Evolutionary conservation across 2,888 invertebrate species (phyloP).

Genomic region (Allacma fusca): DNA sequence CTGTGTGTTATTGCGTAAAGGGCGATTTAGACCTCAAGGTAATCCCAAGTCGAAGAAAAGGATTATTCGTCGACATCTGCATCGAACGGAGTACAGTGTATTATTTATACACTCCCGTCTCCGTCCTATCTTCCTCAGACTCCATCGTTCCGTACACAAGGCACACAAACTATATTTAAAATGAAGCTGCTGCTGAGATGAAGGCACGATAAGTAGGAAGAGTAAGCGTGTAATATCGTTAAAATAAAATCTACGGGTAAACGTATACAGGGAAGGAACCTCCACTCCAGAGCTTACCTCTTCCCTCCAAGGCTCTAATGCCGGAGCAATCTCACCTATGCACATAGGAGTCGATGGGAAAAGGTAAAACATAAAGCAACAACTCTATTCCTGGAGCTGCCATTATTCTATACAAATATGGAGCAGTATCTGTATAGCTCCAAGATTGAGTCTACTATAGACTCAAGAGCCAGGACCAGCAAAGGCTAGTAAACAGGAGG

Average conservation of each 20-base stretch:
- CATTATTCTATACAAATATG: no score
- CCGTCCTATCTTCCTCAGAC: not conserved
- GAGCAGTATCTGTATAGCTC: no score
- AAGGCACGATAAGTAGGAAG: not conserved
- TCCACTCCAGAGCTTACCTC: not conserved
- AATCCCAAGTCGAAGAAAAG: constrained; percentile 23
- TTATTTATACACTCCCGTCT: not conserved
- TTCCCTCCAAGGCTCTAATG: not conserved
- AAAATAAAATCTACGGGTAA: no score
- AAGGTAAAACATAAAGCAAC: not conserved
- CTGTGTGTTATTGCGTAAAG: not conserved
- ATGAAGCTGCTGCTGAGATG: not conserved
- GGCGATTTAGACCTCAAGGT: constrained; percentile 31
- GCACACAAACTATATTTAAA: not conserved
- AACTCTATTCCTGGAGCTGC: no score
- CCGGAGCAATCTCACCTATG: no score
- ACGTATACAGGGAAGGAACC: no score
- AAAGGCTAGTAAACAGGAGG: no score
- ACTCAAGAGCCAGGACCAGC: no score
- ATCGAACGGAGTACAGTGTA: not conserved
- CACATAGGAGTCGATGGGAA: not conserved
- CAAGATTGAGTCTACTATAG: no score
- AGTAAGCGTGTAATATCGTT: no score
- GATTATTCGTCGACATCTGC: constrained; percentile 22
- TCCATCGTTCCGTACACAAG: not conserved